These are phyloP conservation scores for Notarius quadriscutis DNA, from an alignment of 2,113 vertebrate species.

Conservation along the genomic window DNA sequence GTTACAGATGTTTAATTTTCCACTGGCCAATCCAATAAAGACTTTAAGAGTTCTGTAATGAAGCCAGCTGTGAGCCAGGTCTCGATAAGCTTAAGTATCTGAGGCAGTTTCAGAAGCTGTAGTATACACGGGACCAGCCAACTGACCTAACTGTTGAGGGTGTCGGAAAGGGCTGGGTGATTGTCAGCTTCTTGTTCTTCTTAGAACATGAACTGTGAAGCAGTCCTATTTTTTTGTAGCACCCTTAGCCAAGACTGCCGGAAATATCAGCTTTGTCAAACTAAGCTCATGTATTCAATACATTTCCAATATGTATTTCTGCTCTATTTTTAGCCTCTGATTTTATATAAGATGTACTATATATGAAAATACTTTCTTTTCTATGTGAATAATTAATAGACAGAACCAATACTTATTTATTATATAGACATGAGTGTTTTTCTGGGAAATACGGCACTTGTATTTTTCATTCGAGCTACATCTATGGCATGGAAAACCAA, in stretches of 20 bases:
- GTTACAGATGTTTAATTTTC: constrained; percentile 1
- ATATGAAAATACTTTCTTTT: neutral
- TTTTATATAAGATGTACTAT: neutral
- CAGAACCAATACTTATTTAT: neutral
- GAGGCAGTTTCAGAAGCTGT: neutral
- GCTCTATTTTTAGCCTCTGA: neutral
- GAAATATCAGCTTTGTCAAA: neutral
- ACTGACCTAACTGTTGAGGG: neutral
- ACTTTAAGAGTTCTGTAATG: constrained; percentile 7
- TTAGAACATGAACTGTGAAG: neutral
- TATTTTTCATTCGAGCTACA: no score
- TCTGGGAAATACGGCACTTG: neutral
- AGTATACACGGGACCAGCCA: neutral
- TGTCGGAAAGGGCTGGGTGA: constrained; percentile 2
- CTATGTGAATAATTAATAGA: neutral
- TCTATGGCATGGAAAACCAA: no score
- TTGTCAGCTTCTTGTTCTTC: constrained; percentile 22
- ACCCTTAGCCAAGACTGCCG: neutral
- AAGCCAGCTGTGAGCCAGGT: neutral
- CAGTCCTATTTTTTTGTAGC: neutral
- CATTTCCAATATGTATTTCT: neutral
- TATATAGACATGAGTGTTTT: no score
- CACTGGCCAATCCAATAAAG: neutral
- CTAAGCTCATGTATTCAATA: neutral
- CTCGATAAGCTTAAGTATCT: constrained; percentile 1